These are phyloP conservation scores for Margaritifera margaritifera DNA, from an alignment of 2,888 invertebrate genomes.

Conservation along the genomic window DNA sequence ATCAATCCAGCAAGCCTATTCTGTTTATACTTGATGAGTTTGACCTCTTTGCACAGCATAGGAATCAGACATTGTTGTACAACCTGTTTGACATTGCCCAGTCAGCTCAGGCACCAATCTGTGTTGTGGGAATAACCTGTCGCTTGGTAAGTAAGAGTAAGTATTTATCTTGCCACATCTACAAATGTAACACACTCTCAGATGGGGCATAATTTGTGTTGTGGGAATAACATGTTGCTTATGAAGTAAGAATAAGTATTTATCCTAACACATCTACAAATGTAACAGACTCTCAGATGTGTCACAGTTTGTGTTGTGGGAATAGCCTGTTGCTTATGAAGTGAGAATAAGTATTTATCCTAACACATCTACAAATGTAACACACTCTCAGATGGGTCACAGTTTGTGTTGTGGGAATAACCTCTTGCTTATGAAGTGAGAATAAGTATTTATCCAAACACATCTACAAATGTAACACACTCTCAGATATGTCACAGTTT, in stretches of 20 bases:
- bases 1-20: slow-evolving; percentile 61
- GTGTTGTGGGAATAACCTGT: slow-evolving; percentile 90
- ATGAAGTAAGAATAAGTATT: slow-evolving; percentile 16
- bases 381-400: no score
- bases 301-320: no score
- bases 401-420: no score
- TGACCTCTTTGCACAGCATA: slow-evolving; percentile 90
- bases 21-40: slow-evolving; percentile 86
- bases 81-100: slow-evolving; percentile 95
- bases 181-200: not conserved
- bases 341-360: no score
- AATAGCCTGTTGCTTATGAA: no score
- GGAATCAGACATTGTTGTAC: slow-evolving; percentile 91
- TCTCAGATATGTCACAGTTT: no score
- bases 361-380: no score
- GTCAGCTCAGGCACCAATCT: slow-evolving; percentile 88
- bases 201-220: not conserved
- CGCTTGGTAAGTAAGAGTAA: slow-evolving; percentile 76
- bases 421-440: no score
- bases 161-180: not conserved
- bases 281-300: no score
- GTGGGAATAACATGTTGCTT: slow-evolving; percentile 2
- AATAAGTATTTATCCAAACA: no score
- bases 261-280: no score
- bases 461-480: no score